Conservation (phyloP, 2,113 vertebrate genomes). For the Ornithorhynchus anatinus region DNA sequence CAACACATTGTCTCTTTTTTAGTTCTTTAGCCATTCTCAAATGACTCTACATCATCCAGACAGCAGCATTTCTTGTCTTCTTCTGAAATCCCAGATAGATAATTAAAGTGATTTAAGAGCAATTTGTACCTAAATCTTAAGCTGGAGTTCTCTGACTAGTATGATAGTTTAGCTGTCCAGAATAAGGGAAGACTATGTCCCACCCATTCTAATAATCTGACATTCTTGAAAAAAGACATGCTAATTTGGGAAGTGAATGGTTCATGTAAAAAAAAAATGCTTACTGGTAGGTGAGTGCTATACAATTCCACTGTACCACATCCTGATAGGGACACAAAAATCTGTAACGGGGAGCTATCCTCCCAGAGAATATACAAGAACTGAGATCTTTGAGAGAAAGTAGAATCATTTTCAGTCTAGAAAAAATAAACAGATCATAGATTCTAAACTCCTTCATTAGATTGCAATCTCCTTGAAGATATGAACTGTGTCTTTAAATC, state of each 20-base stretch:
- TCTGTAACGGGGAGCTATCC: not conserved
- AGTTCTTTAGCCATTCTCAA: constrained; percentile 16
- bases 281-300: not conserved
- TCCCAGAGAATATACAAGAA: not conserved
- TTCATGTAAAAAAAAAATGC: not conserved
- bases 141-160: not conserved
- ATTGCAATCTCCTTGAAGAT: too few relatives aligned
- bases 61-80: not conserved
- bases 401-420: not conserved
- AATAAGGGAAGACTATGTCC: not conserved
- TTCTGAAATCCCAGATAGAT: not conserved
- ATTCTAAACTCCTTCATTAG: too few relatives aligned
- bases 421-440: not conserved
- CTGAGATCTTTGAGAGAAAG: not conserved
- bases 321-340: not conserved
- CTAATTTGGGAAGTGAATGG: not conserved
- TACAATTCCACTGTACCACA: not conserved
- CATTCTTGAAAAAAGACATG: not conserved
- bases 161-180: not conserved
- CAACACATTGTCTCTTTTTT: constrained; percentile 8
- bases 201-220: constrained; percentile 19
- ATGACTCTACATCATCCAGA: constrained; percentile 16
- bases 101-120: constrained; percentile 1
- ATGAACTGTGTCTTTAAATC: too few relatives aligned
- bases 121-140: not conserved